Percentiles rank a stretch among this genome's conserved stretches.
These are phyloP conservation scores for Xestoiulus laeticollis DNA, from an alignment of 2,888 invertebrate species.

Conservation along the genomic window DNA sequence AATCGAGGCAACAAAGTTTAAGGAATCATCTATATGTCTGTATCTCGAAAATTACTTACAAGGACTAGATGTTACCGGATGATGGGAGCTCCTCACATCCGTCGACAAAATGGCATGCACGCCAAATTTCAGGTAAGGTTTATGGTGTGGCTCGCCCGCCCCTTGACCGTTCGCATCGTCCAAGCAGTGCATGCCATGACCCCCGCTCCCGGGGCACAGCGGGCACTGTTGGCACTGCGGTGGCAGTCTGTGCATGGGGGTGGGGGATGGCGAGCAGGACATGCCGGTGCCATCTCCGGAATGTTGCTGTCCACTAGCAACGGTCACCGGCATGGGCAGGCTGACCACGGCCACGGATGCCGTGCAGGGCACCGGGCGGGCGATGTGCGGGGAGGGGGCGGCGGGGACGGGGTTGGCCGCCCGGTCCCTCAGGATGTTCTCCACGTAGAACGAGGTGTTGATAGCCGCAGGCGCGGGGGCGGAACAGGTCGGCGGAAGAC, in stretches of 20 bases:
- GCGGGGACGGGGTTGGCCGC: constrained; percentile 34
- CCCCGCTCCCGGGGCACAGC: constrained; percentile 33
- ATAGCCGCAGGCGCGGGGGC: neutral
- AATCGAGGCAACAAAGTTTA: no score
- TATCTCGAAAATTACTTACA: constrained; percentile 47
- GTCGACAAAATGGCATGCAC: constrained; percentile 87
- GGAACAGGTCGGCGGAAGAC: neutral
- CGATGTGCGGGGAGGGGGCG: constrained; percentile 53
- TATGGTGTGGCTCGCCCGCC: constrained; percentile 61
- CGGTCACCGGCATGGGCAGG: constrained; percentile 1
- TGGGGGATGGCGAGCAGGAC: constrained; percentile 13
- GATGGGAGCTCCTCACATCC: constrained; percentile 60
- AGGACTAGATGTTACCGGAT: constrained; percentile 47
- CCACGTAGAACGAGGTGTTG: constrained; percentile 58
- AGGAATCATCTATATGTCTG: neutral
- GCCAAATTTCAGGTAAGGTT: constrained; percentile 89
- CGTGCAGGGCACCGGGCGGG: constrained; percentile 56
- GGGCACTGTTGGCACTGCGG: constrained; percentile 36
- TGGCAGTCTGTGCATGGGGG: neutral
- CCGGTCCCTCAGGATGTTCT: constrained; percentile 58
- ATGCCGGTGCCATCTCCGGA: neutral
- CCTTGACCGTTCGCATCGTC: neutral
- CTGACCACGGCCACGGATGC: constrained; percentile 44
- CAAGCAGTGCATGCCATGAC: neutral
- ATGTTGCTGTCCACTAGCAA: neutral